Conservation (phyloP, 2,888 invertebrate genomes). For the Meganola albula region DNA sequence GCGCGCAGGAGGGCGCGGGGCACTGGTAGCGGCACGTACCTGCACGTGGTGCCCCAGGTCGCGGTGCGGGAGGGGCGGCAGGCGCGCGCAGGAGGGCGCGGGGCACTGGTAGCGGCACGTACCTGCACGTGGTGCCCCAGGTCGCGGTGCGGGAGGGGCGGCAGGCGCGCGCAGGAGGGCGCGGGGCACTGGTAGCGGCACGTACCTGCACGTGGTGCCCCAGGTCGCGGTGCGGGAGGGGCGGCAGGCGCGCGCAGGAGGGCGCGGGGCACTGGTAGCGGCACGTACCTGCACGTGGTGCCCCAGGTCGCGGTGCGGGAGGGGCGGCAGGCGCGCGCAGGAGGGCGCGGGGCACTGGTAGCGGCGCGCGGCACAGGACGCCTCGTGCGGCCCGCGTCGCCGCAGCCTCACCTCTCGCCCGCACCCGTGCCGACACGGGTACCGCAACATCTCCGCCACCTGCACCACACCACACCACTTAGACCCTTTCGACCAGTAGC, state of each 20-base stretch:
- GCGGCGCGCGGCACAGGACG: conserved; percentile 60
- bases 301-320: conserved; percentile 38
- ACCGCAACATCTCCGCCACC: conserved; percentile 73
- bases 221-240: background rate
- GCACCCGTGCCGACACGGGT: conserved; percentile 76
- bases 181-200: conserved; percentile 2
- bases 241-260: background rate
- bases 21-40: conserved; percentile 33
- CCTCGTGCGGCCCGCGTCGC: conserved; percentile 65
- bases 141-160: conserved; percentile 19
- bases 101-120: background rate
- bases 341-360: conserved; percentile 65
- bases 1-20: conserved; percentile 43
- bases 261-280: background rate
- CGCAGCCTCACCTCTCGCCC: conserved; percentile 60
- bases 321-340: conserved; percentile 40
- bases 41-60: background rate
- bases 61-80: too few relatives aligned
- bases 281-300: conserved; percentile 37
- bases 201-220: too few relatives aligned
- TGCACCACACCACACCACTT: conserved; percentile 30
- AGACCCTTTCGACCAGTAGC: too few relatives aligned
- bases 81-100: background rate
- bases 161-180: conserved; percentile 1
- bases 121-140: conserved; percentile 26